Evolutionary conservation across 2,797 vertebrate genomes (phyloP).

Genomic region (Hafferia zeledoni): DNA sequence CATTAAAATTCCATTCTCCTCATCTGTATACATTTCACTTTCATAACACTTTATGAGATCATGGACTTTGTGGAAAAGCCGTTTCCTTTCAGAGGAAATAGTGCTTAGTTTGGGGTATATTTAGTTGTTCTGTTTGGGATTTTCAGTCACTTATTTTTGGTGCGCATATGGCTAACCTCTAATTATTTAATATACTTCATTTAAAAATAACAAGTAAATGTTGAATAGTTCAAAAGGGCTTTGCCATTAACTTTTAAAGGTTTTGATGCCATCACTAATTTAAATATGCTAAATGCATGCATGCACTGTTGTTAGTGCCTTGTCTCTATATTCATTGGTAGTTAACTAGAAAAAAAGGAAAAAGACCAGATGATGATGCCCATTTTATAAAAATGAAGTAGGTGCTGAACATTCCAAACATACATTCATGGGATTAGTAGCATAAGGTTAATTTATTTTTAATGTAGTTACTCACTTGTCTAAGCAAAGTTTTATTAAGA

Average conservation of each 20-base stretch:
- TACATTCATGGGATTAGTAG: neutral
- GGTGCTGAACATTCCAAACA: neutral
- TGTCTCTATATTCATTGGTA: neutral
- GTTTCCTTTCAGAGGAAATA: neutral
- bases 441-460: neutral
- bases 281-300: neutral
- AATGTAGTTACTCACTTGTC: neutral
- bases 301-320: neutral
- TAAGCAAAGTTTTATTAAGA: neutral
- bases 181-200: neutral
- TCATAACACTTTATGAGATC: neutral
- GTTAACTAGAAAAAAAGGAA: neutral
- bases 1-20: neutral
- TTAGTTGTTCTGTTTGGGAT: neutral
- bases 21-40: neutral
- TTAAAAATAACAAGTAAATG: neutral
- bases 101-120: neutral
- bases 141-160: neutral
- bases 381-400: neutral
- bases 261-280: neutral
- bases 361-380: neutral
- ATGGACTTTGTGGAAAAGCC: neutral
- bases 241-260: neutral
- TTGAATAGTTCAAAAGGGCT: neutral
- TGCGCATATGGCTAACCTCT: neutral